Evolutionary conservation across 1,140 invertebrate species (phyloP), one percentile per base, ranked within the genome.

Genomic region (Drosophila sproati): DNA sequence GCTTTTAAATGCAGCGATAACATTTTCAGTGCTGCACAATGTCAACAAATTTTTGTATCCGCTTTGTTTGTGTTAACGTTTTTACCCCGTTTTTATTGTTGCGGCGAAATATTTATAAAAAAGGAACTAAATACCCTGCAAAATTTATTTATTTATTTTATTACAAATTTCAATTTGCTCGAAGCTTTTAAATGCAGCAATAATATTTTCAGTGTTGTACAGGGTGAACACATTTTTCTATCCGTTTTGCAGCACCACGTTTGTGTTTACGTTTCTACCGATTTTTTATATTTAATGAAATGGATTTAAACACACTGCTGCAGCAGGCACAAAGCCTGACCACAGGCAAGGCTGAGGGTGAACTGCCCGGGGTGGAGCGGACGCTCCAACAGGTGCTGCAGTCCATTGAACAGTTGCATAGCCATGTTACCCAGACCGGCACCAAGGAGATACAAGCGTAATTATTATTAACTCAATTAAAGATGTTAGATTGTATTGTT

Each of bases 361-460:
- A 97, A 82, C 92, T 97, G 45, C 96, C 96, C 0, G 95, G 97
- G 92, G 97, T 99, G n/a, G 97, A 98, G 80, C 94, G 98, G 76
- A 98, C 98, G 78, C 93, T 99, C 28, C 95, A 96, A 54, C 98
- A 99, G 93, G 97, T 99, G 34, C 93, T 98, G 28, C 97, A 98
- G 93, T 97, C 97, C 35, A 98, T 98, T 0, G 96, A 98, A 78
- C 96, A 98, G 92, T 92, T 99, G 4, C 97, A 97, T 94, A 95
- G 96, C 0, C 94, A 96, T 86, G 96, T 98, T 10, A 96, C 96
- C n/a, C 96, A 97, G 92, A 96, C 96, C 59, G 96, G 96, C 37
- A 95, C 96, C 20, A 97, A 97, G 77, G 97, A 98, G 93, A 97
- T 98, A 70, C 97, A 98, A 94, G 98, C 98, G 97, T 98, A 95